phyloP scores from a whole-genome alignment of 1,140 invertebrate species.

The Artemia franciscana region DNA sequence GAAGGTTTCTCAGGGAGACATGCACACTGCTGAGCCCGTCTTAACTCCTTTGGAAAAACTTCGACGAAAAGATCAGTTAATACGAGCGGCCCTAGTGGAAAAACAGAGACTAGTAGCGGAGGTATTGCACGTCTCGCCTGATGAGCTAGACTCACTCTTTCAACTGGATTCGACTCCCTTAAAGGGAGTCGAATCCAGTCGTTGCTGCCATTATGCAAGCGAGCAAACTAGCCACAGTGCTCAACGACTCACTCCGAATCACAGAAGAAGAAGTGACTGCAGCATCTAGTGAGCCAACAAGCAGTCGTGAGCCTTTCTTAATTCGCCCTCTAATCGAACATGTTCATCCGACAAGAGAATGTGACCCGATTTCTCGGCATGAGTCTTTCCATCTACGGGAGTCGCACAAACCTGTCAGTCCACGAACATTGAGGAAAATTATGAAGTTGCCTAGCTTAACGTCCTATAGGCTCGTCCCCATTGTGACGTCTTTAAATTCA shows the following conservation, averaged over 20 bases:
- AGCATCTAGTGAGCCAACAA: constrained; percentile 12
- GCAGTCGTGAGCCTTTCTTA: constrained; percentile 11
- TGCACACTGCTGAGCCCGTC: constrained; percentile 48
- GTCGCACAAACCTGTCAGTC: constrained; percentile 1
- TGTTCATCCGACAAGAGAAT: constrained; percentile 11
- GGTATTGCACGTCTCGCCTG: constrained; percentile 43
- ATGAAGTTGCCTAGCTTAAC: constrained; percentile 25
- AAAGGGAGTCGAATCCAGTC: constrained; percentile 29
- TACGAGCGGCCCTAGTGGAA: constrained; percentile 40
- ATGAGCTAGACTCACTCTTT: constrained; percentile 37
- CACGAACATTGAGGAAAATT: constrained; percentile 14
- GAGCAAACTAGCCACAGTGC: constrained; percentile 25
- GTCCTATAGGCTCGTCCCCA: constrained; percentile 25
- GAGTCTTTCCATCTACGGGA: background rate
- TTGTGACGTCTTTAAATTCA: constrained; percentile 26
- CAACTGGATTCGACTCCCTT: constrained; percentile 29
- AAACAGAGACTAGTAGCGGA: constrained; percentile 48
- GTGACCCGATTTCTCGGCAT: background rate
- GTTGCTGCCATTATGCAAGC: constrained; percentile 42
- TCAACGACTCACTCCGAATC: constrained; percentile 27
- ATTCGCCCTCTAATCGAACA: constrained; percentile 13
- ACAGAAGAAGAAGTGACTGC: constrained; percentile 26
- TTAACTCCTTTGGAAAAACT: constrained; percentile 51
- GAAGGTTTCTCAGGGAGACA: constrained; percentile 31
- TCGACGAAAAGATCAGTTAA: constrained; percentile 40